Percentiles rank a stretch among this genome's conserved stretches.
phyloP scores from a whole-genome alignment of 2,113 vertebrate species.

The Zosterops borbonicus region DNA sequence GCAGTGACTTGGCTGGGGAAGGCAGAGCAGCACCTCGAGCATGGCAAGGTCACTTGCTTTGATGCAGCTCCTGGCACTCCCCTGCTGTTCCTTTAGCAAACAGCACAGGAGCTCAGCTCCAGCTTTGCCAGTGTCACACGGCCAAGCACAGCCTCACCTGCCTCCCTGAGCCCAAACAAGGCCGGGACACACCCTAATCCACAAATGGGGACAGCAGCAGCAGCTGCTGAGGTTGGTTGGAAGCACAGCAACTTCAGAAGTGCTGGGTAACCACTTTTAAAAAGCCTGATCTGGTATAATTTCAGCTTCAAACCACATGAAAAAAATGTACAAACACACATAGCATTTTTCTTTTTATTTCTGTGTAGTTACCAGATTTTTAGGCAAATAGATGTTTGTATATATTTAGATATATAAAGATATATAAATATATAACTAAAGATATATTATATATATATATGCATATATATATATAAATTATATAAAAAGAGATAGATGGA shows the following conservation, averaged over 20 bases:
- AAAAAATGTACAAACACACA: neutral
- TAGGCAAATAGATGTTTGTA: neutral
- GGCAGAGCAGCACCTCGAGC: neutral
- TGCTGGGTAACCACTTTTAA: neutral
- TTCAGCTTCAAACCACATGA: neutral
- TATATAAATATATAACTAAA: too few relatives aligned
- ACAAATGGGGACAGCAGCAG: neutral
- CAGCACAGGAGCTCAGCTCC: rapidly evolving
- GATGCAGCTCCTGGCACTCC: neutral
- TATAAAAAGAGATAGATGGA: too few relatives aligned
- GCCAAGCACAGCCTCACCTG: neutral
- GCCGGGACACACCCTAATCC: neutral
- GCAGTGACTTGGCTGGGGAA: neutral
- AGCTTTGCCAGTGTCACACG: rapidly evolving
- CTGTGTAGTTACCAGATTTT: neutral
- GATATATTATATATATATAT: too few relatives aligned
- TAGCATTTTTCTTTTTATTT: neutral
- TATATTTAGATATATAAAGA: too few relatives aligned
- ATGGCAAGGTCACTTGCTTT: neutral
- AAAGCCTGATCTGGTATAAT: neutral
- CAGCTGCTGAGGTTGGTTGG: neutral
- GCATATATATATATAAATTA: too few relatives aligned
- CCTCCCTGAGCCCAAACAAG: neutral
- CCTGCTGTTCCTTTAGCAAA: neutral
- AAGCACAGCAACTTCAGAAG: neutral